Evolutionary conservation across 2,888 invertebrate species (phyloP).

Genomic region (Nomada ruficornis): DNA sequence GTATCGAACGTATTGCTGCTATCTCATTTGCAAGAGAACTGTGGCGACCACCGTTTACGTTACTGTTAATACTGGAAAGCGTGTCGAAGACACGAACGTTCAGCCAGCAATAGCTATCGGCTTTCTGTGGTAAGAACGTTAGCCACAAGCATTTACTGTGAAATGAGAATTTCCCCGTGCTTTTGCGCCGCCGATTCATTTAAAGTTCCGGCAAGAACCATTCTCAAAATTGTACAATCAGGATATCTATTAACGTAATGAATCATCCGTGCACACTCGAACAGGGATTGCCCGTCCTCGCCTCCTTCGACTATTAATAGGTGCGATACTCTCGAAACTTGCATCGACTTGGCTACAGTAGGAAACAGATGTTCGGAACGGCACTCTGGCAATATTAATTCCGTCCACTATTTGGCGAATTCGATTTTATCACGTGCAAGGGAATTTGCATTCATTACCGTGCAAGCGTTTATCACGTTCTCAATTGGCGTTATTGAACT

Average conservation of each 20-base stretch:
- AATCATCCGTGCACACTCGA: slow-evolving; percentile 42
- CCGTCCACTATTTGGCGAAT: slow-evolving; percentile 22
- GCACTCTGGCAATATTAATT: slow-evolving; percentile 31
- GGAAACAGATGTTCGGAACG: slow-evolving; percentile 45
- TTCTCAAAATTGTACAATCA: slow-evolving; percentile 54
- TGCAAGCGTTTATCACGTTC: neutral
- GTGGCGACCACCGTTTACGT: slow-evolving; percentile 25
- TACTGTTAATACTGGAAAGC: slow-evolving; percentile 44
- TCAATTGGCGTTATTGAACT: neutral
- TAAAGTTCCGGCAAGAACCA: slow-evolving; percentile 46
- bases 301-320: slow-evolving; percentile 42
- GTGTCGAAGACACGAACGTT: slow-evolving; percentile 45
- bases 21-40: slow-evolving; percentile 32
- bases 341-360: slow-evolving; percentile 21
- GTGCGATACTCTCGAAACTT: slow-evolving; percentile 31
- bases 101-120: slow-evolving; percentile 48
- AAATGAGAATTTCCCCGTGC: slow-evolving; percentile 51
- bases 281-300: slow-evolving; percentile 20
- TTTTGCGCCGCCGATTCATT: slow-evolving; percentile 45
- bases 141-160: slow-evolving; percentile 51
- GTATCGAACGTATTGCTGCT: slow-evolving; percentile 15
- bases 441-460: slow-evolving; percentile 27
- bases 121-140: slow-evolving; percentile 45
- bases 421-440: slow-evolving; percentile 31
- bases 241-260: slow-evolving; percentile 57